Conservation (phyloP, 2,888 invertebrate genomes). For the Eumerus sabulonum region DNA sequence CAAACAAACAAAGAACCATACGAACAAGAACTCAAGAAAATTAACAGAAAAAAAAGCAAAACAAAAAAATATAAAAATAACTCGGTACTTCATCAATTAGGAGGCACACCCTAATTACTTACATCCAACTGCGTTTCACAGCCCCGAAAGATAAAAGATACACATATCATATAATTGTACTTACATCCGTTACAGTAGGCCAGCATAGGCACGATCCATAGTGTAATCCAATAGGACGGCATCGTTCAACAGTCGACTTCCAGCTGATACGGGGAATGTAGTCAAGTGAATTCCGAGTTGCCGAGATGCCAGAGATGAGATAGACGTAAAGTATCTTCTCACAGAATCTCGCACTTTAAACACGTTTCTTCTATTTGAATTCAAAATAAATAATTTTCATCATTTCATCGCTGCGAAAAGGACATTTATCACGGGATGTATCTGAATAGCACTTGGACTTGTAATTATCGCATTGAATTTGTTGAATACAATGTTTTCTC, state of each 20-base stretch:
- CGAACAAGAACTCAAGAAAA: slow-evolving; percentile 9
- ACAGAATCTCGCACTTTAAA: slow-evolving; percentile 8
- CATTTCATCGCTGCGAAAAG: slow-evolving; percentile 18
- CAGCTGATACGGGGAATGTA: too few relatives aligned
- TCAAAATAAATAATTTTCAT: slow-evolving; percentile 60
- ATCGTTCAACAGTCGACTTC: too few relatives aligned
- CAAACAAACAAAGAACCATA: slow-evolving; percentile 5
- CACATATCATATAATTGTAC: slow-evolving; percentile 8
- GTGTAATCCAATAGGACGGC: slow-evolving; percentile 20
- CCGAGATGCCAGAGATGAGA: too few relatives aligned
- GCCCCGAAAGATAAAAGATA: too few relatives aligned
- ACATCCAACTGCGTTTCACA: too few relatives aligned
- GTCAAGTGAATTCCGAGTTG: too few relatives aligned
- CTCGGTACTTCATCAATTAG: neutral
- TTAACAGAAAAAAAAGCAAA: neutral
- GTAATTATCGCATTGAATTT: neutral
- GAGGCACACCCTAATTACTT: slow-evolving; percentile 23
- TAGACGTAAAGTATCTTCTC: slow-evolving; percentile 9
- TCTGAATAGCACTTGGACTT: too few relatives aligned
- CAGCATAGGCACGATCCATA: slow-evolving; percentile 38
- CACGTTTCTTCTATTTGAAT: slow-evolving; percentile 43
- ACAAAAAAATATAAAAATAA: slow-evolving; percentile 1
- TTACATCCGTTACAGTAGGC: slow-evolving; percentile 47
- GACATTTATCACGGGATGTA: slow-evolving; percentile 22
- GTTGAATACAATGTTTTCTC: slow-evolving; percentile 13